Evolutionary conservation across 2,797 vertebrate genomes (phyloP), one percentile per base, ranked within the genome.

Genomic region (Karalla daura): DNA sequence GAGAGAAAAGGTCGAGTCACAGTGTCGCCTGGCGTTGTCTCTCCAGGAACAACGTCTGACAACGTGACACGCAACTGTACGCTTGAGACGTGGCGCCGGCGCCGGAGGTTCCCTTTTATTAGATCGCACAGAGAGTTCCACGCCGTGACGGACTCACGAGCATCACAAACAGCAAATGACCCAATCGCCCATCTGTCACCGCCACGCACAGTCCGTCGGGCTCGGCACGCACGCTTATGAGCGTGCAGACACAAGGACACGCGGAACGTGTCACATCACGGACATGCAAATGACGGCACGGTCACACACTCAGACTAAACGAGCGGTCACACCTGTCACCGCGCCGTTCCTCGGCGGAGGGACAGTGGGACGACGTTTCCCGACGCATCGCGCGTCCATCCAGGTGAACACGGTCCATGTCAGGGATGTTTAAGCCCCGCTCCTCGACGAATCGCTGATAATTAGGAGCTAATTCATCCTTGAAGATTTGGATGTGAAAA

Each of bases 121-220:
- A 72, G 14, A 54, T 68, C 43, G 49, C 54, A 75, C 63, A 72
- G 47, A 72, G 21, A 59, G 11, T 44, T 47, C 43, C 45, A 21
- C 39, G 30, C 40, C 15, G 30, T 30, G 46, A 51, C 7, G 2
- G 50, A 61, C 20, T 56, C 32, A 71, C 28, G 24, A 27, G 75
- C 40, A 75, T 81, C 71, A 76, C 59, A 41, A 74, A 74, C 49
- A 67, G 61, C 63, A 80, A 83, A 84, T 63, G 67, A 76, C 40
- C 62, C 44, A 21, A 36, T 81, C 32, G 46, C 32, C 58, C 44
- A 75, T 82, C 69, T 76, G 52, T 63, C 68, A 77, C 62, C 49
- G 47, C 46, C 69, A 33, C 41, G 52, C 46, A 30, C 53, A 71
- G 63, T 74, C 63, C 71, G 63, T 74, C 63, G 64, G 36, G 55